phyloP scores from a whole-genome alignment of 2,113 vertebrate species.

The Neotragus pygmaeus region DNA sequence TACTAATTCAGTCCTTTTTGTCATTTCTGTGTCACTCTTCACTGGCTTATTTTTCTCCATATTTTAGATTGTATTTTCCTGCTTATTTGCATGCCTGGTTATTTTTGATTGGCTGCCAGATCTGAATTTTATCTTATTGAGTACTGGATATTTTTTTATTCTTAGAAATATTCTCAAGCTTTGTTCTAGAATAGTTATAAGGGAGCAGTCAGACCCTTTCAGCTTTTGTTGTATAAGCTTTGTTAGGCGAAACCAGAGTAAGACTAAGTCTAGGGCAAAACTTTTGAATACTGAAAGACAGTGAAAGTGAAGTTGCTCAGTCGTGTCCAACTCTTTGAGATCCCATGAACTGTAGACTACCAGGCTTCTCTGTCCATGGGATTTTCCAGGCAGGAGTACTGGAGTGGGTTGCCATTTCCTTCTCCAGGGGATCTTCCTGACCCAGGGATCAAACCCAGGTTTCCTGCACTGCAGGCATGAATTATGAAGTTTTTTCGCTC shows the following conservation, averaged over 20 bases:
- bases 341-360: no score
- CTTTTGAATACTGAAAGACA: not conserved
- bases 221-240: not conserved
- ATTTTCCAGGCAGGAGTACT: no score
- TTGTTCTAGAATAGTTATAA: not conserved
- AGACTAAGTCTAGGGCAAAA: not conserved
- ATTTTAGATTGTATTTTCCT: not conserved
- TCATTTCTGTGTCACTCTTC: not conserved
- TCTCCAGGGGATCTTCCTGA: no score
- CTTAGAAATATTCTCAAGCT: not conserved
- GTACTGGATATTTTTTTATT: not conserved
- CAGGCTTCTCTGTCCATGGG: no score
- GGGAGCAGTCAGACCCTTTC: not conserved
- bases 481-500: not conserved
- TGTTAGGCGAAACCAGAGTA: not conserved
- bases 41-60: not conserved
- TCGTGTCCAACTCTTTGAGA: no score
- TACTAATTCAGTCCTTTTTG: not conserved
- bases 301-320: no score
- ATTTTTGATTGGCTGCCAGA: not conserved
- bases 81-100: not conserved
- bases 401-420: no score
- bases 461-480: not conserved
- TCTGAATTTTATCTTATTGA: not conserved
- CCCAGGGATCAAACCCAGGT: no score